These are phyloP conservation scores for Athripsodes cinereus DNA, from an alignment of 2,888 invertebrate species.

Conservation along the genomic window DNA sequence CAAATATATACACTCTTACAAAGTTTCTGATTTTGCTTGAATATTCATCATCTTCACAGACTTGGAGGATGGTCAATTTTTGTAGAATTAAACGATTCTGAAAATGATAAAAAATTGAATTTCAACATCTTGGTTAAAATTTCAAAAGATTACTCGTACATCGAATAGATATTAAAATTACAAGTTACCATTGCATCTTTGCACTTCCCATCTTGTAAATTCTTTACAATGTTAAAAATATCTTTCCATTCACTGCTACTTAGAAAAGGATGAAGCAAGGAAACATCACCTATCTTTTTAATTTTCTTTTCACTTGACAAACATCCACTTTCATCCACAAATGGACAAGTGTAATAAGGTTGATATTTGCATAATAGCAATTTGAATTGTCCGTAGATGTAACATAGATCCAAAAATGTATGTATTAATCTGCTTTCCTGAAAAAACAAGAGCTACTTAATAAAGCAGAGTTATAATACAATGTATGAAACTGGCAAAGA, in stretches of 20 bases:
- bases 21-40: background rate
- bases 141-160: too few relatives aligned
- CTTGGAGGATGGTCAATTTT: slow-evolving; percentile 37
- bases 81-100: slow-evolving; percentile 40
- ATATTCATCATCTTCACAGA: background rate
- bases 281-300: slow-evolving; percentile 6
- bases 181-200: slow-evolving; percentile 34
- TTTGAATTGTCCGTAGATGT: slow-evolving; percentile 38
- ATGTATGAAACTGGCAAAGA: too few relatives aligned
- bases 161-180: background rate
- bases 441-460: too few relatives aligned
- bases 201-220: slow-evolving; percentile 31
- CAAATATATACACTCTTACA: slow-evolving; percentile 36
- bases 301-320: background rate
- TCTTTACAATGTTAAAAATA: slow-evolving; percentile 32
- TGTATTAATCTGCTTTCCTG: slow-evolving; percentile 37
- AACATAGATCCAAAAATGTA: slow-evolving; percentile 38
- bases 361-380: slow-evolving; percentile 33
- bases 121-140: too few relatives aligned
- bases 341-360: slow-evolving; percentile 4
- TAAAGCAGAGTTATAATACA: too few relatives aligned
- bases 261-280: slow-evolving; percentile 37
- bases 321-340: background rate
- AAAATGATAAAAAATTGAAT: slow-evolving; percentile 28
- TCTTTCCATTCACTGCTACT: slow-evolving; percentile 36